Base-by-base conservation (phyloP, 1,140 invertebrate species). In the Elysia chlorotica region DNA sequence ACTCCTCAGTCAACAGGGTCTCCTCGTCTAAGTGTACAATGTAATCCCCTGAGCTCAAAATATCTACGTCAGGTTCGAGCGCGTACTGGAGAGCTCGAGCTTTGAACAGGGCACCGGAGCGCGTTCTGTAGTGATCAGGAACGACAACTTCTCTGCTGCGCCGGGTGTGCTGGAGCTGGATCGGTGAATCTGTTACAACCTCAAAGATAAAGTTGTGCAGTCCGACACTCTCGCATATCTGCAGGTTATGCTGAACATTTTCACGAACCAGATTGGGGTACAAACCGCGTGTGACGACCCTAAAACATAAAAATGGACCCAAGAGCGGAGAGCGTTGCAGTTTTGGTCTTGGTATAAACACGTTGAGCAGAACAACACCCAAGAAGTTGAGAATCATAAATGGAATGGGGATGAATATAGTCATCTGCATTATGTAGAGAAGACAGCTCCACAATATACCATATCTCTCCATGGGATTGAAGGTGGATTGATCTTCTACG, bases 1-100 rank as follows among this genome's bases (percentile, higher is more conserved):
- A 93, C 86, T 97, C 96, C 82, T 96, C 94, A 2, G 97, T 99
- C 0, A 99, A 88, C 36, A 99, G 85, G 0, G 97, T 99, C 87
- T 99, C 97, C 89, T 99, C 97, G 86, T 99, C 97, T 23, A 99
- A 89, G 89, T 99, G 97, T 1, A 99, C 96, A 80, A 99, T 94
- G 96, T 96, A 99, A 86, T 99, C 97, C 76, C 91, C 92, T 81
- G 97, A 95, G 25, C 91, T 91, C 19, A 98, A 86, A 76, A 95
- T 91, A 87, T 97, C 97, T 0, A 89, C 92, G 79, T 92, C 92
- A 80, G 94, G 93, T 89, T 99, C 97, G 19, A 99, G 89, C 83
- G 96, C 98, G 86, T 98, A 99, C 84, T 99, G 97, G 0, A 99
- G 87, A 14, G 97, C 97, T 77, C 97, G 90, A 0, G 96, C 95